These are phyloP conservation scores for Drosophila tanythrix DNA, from an alignment of 2,888 invertebrate genomes.

Conservation along the genomic window DNA sequence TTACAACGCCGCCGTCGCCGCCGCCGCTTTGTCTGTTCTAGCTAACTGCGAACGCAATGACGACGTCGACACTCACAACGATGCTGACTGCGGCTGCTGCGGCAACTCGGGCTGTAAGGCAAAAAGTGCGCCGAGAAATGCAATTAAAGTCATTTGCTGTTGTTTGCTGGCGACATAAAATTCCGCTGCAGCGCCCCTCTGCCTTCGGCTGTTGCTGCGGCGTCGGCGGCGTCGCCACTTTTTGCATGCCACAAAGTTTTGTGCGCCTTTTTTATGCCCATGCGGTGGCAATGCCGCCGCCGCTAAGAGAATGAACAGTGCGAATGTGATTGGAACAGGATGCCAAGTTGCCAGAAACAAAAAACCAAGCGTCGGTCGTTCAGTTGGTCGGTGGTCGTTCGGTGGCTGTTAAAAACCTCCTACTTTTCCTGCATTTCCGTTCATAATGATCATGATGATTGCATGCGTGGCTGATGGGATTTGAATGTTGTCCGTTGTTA, in stretches of 20 bases:
- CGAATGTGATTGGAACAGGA: slow-evolving; percentile 72
- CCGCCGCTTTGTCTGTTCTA: slow-evolving; percentile 74
- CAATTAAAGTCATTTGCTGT: slow-evolving; percentile 83
- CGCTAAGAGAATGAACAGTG: slow-evolving; percentile 65
- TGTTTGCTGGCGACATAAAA: slow-evolving; percentile 81
- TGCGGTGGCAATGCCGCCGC: slow-evolving; percentile 55
- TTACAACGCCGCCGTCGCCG: slow-evolving; percentile 34
- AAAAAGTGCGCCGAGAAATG: slow-evolving; percentile 81
- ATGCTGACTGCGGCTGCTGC: slow-evolving; percentile 10
- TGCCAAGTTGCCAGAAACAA: slow-evolving; percentile 61
- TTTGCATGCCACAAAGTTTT: slow-evolving; percentile 79
- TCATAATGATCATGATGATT: slow-evolving; percentile 82
- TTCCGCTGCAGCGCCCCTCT: slow-evolving; percentile 60
- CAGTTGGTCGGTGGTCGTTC: slow-evolving; percentile 55
- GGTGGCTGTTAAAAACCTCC: slow-evolving; percentile 81
- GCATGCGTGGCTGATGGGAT: slow-evolving; percentile 81
- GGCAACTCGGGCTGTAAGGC: slow-evolving; percentile 30
- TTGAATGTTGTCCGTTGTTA: slow-evolving; percentile 74
- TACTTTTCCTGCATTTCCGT: slow-evolving; percentile 81
- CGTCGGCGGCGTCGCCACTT: slow-evolving; percentile 74
- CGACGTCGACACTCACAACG: slow-evolving; percentile 7
- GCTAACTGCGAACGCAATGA: slow-evolving; percentile 26
- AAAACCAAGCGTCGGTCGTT: slow-evolving; percentile 44
- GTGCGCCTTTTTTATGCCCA: slow-evolving; percentile 72
- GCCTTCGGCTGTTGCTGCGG: slow-evolving; percentile 54